Evolutionary conservation across 2,113 vertebrate genomes (phyloP), one percentile per base, ranked within the genome.

Genomic region (Antennarius striatus): DNA sequence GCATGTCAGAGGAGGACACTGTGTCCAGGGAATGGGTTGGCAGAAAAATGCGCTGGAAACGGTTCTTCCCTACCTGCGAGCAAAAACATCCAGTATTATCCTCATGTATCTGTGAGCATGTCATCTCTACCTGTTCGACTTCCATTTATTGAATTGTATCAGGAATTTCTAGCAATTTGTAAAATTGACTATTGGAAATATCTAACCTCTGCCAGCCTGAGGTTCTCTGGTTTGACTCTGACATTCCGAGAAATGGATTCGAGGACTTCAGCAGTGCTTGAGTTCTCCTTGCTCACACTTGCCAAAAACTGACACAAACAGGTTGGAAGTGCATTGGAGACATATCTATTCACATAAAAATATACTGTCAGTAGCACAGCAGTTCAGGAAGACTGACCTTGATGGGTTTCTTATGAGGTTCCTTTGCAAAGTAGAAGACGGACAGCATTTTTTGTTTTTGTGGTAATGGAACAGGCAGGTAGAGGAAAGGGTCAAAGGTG

Each of bases 381-480:
- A 36, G 32, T 36, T 36, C 32, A 36, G 32, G 47, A 15, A 32
- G 52, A 55, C 85, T 92, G 81, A 98, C 98, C 96, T 99, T 99
- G 64, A 99, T 65, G 1, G 98, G 96, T 68, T 97, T 98, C 87
- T 96, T 98, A 88, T 99, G 96, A 0, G 98, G 96, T 51, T 99
- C 97, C 83, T 96, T 97, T 16, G 96, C 94, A 63, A 98, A 98
- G 86, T 94, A 98, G 85, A 96, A 98, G 69, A 99, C 90, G 0
- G 95, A 96, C 54, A 99, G 95, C 75, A 99, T 95, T 89, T 98
- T 99, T 82, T 98, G 98, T 84, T 99, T 99, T 84, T 99, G 97
- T 1, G 97, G 98, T 66, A 99, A 88, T 3, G 98, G 98, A 8
- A 99, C 98, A 0, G 98, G 97, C 60, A 99, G 91, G 82, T 99